Evolutionary conservation across 2,113 vertebrate genomes (phyloP).

Genomic region (Menura novaehollandiae): DNA sequence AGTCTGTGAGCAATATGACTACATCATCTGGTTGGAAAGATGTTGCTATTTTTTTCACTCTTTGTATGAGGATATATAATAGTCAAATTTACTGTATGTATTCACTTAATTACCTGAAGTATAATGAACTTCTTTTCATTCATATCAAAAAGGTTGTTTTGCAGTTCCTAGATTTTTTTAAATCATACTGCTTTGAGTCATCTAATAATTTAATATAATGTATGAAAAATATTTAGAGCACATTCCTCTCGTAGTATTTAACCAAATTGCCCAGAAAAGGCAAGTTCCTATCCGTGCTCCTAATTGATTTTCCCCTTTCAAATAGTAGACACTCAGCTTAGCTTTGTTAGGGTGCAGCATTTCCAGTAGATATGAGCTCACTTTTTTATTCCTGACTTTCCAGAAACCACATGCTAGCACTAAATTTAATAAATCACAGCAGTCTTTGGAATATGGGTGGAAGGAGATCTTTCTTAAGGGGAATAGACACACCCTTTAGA

Average conservation of each 20-base stretch:
- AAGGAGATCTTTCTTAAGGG: background rate
- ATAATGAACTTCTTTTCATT: background rate
- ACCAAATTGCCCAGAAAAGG: background rate
- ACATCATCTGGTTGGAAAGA: background rate
- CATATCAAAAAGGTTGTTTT: background rate
- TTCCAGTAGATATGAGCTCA: background rate
- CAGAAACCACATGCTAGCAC: background rate
- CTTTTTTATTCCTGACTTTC: background rate
- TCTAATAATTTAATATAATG: background rate
- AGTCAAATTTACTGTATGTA: background rate
- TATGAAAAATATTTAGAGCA: background rate
- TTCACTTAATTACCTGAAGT: background rate
- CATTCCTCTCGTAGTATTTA: background rate
- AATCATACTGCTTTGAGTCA: background rate
- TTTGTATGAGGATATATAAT: background rate
- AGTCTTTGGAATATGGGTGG: background rate
- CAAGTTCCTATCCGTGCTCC: background rate
- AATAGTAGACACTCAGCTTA: background rate
- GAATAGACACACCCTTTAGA: background rate
- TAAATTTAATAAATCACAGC: background rate
- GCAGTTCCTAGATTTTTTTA: background rate
- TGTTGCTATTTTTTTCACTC: background rate
- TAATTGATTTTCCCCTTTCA: background rate
- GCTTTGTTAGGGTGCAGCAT: background rate
- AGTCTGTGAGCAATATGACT: background rate